Evolutionary conservation across 2,888 invertebrate genomes (phyloP), one percentile per base, ranked within the genome.

Genomic region (Pherbina coryleti): DNA sequence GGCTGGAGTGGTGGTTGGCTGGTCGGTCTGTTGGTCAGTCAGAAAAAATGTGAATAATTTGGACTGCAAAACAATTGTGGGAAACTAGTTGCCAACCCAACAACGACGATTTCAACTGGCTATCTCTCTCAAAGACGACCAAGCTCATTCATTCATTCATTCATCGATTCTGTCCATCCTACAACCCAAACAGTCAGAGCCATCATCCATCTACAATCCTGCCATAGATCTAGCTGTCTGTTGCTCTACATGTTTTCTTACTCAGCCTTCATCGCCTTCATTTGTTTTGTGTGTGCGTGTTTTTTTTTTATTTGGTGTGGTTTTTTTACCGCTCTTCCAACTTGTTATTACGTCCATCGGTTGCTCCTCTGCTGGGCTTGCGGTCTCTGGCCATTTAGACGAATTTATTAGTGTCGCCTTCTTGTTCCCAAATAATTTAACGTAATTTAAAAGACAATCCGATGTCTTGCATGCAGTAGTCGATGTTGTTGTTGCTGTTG

Each of bases 401-500:
- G 78, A 80, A 80, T 80, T 80, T 80, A 80, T 80, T 80, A 73
- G 75, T 77, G 73, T 77, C 77, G 75, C 76, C 76, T 81, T 76
- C 81, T 82, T 82, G 79, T 81, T 78, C 78, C 79, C 83, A 82
- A 82, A 83, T 82, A 82, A 83, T 82, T 83, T 83, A 83, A 82
- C 80, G 83, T 83, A 83, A 83, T 82, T 83, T 83, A 83, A 82
- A 83, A 82, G 83, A 83, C 83, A 82, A 75, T 81, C 79, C 79
- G 75, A 79, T 77, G 74, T 76, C 77, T 71, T 76, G 62, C 66
- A 49, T 14, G 74, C 51, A 17, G 53, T 44, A 22, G 55, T 22
- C 22, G 9, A 34, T 34, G 51, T 34, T 14, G 55, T 31, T 57
- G 19, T 74, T 69, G 25, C 14, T 51, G 49, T 49, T 22, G 8